Conservation (phyloP, 2,888 invertebrate genomes). For the Cloeon dipterum region DNA sequence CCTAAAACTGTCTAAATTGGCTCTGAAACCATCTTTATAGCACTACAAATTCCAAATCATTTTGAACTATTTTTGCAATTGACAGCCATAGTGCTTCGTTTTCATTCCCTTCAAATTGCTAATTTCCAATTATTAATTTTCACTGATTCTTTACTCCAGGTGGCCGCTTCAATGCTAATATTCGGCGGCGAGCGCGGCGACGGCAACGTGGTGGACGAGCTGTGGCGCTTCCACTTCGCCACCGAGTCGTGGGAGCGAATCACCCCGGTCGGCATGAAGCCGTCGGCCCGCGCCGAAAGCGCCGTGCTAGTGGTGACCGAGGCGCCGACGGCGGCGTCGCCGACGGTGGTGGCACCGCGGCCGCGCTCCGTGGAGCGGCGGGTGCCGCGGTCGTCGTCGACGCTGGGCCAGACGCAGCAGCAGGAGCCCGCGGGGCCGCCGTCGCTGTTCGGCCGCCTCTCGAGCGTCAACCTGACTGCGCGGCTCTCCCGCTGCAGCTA, state of each 20-base stretch:
- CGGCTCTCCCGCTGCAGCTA: constrained; percentile 43
- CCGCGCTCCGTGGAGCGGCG: constrained; percentile 8
- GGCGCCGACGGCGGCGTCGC: constrained; percentile 1
- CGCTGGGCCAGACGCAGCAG: constrained; percentile 2
- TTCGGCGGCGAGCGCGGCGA: constrained; percentile 54
- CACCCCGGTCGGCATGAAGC: constrained; percentile 27
- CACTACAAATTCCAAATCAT: too few relatives aligned
- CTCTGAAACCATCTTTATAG: too few relatives aligned
- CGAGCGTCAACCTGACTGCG: constrained; percentile 36
- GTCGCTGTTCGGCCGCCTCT: constrained; percentile 37
- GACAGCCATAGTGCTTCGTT: too few relatives aligned
- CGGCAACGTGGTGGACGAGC: constrained; percentile 46
- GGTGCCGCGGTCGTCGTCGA: constrained; percentile 9
- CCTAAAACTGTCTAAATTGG: too few relatives aligned
- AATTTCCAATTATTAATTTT: too few relatives aligned
- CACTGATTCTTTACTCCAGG: too few relatives aligned
- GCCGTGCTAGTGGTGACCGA: constrained; percentile 40
- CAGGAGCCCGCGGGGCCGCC: not conserved
- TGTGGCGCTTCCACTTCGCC: constrained; percentile 64
- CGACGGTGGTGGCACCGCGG: constrained; percentile 1
- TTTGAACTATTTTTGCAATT: too few relatives aligned
- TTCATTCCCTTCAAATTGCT: too few relatives aligned
- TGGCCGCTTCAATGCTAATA: constrained; percentile 55
- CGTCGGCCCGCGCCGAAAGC: constrained; percentile 44
- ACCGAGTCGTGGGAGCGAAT: constrained; percentile 57